phyloP scores from a whole-genome alignment of 2,888 invertebrate species.

The Perithous albicinctus region DNA sequence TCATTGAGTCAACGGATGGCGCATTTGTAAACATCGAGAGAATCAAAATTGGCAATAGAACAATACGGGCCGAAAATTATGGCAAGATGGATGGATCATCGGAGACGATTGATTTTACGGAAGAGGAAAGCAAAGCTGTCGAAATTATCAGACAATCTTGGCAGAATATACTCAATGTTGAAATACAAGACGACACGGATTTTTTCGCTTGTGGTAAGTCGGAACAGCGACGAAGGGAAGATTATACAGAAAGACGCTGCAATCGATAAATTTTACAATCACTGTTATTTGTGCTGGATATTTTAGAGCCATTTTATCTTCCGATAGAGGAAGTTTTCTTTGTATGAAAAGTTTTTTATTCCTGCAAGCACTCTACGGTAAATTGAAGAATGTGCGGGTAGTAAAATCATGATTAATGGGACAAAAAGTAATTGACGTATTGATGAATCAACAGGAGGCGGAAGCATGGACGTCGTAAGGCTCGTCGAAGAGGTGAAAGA shows the following conservation, averaged over 20 bases:
- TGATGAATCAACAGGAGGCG: slow-evolving; percentile 86
- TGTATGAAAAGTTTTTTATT: no score
- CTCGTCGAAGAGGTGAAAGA: slow-evolving; percentile 97
- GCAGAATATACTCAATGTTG: slow-evolving; percentile 93
- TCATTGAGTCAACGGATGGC: slow-evolving; percentile 93
- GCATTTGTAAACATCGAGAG: slow-evolving; percentile 92
- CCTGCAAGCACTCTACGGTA: no score
- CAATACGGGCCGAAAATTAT: slow-evolving; percentile 93
- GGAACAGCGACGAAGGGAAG: background rate
- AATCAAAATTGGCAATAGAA: slow-evolving; percentile 91
- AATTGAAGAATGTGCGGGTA: no score
- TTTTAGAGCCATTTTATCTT: no score
- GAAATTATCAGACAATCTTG: slow-evolving; percentile 90
- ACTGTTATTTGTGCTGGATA: no score
- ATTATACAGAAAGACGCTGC: background rate
- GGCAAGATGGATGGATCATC: slow-evolving; percentile 86
- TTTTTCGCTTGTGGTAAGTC: slow-evolving; percentile 93
- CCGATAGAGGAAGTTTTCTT: no score
- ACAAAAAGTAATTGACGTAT: slow-evolving; percentile 84
- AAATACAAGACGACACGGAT: slow-evolving; percentile 91
- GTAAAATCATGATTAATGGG: background rate
- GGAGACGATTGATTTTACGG: slow-evolving; percentile 88
- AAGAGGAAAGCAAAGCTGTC: slow-evolving; percentile 90
- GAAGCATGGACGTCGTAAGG: slow-evolving; percentile 98
- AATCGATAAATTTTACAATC: no score